phyloP scores from a whole-genome alignment of 2,113 vertebrate genomes.

The Serinus canaria region DNA sequence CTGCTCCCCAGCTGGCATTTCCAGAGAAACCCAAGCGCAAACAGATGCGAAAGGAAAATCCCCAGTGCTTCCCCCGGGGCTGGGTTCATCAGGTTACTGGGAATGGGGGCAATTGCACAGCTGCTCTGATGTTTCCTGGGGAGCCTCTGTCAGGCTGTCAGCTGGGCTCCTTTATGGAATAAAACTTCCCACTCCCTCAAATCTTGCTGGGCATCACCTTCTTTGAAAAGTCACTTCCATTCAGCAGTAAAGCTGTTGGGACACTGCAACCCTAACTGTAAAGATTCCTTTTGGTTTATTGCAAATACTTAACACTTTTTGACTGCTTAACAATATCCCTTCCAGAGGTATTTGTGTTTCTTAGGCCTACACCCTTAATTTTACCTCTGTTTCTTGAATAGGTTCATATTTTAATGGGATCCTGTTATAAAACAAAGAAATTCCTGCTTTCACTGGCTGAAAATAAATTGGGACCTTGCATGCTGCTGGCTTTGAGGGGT shows the following conservation, averaged over 20 bases:
- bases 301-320: neutral
- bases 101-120: neutral
- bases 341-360: neutral
- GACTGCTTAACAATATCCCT: neutral
- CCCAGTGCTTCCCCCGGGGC: neutral
- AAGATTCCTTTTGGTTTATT: neutral
- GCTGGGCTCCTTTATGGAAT: neutral
- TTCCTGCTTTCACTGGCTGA: constrained; percentile 97
- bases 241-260: neutral
- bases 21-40: neutral
- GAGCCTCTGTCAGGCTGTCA: neutral
- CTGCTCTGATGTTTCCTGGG: constrained; percentile 1
- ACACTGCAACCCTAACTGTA: neutral
- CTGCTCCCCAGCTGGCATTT: constrained; percentile 13
- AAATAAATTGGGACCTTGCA: constrained; percentile 97
- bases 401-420: constrained; percentile 99
- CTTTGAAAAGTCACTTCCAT: neutral
- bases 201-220: neutral
- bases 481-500: constrained; percentile 94
- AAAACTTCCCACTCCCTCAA: neutral
- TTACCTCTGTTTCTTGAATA: constrained; percentile 44
- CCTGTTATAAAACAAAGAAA: constrained; percentile 99
- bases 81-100: neutral
- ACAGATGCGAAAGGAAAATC: neutral
- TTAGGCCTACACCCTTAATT: neutral